phyloP scores from a whole-genome alignment of 23 tunicate genomes.

The Styela plicata region DNA sequence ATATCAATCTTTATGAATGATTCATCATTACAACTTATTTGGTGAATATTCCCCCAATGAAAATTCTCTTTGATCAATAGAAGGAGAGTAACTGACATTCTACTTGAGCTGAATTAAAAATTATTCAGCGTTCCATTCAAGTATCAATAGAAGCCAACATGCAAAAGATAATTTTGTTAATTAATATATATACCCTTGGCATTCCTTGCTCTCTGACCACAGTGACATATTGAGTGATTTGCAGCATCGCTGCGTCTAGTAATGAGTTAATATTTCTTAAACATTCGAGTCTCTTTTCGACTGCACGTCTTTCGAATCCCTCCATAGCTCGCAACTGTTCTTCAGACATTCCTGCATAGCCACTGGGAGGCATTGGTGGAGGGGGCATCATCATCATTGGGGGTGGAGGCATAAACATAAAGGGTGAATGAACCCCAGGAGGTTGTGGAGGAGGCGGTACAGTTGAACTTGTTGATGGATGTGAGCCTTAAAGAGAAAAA shows the following conservation, averaged over 20 bases:
- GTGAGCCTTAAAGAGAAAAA: background rate
- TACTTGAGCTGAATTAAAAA: no score
- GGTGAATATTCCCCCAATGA: no score
- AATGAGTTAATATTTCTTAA: constrained; percentile 69
- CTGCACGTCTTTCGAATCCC: constrained; percentile 56
- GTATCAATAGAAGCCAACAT: no score
- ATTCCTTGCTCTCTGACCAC: constrained; percentile 39
- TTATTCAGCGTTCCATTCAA: no score
- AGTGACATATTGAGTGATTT: constrained; percentile 57
- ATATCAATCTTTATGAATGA: no score
- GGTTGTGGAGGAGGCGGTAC: constrained; percentile 14
- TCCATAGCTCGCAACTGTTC: constrained; percentile 81
- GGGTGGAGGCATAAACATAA: constrained; percentile 30
- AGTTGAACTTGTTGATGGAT: constrained; percentile 14
- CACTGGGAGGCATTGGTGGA: constrained; percentile 63
- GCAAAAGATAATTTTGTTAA: no score
- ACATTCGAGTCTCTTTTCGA: constrained; percentile 80
- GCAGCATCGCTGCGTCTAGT: constrained; percentile 77
- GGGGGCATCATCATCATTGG: constrained; percentile 30
- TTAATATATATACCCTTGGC: constrained; percentile 29
- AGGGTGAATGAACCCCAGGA: constrained; percentile 26
- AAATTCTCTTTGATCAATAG: no score
- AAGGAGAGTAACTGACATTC: no score
- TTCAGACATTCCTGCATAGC: constrained; percentile 66
- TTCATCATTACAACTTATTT: no score